These are phyloP conservation scores for Agriopis aurantiaria DNA, from an alignment of 2,888 invertebrate genomes.

Conservation along the genomic window DNA sequence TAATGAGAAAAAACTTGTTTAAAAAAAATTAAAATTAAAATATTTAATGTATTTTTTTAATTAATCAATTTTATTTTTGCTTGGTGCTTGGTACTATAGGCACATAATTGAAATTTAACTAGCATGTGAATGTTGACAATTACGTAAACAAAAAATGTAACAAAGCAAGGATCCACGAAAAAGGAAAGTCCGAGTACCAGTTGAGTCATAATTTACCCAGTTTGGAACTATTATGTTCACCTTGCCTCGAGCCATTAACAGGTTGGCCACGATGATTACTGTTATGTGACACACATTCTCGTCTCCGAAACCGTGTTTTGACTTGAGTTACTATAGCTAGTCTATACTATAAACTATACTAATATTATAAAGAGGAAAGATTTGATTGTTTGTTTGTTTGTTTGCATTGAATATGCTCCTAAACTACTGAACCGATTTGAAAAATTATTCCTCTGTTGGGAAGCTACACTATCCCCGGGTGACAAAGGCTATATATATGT, in stretches of 20 bases:
- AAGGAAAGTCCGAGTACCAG: slow-evolving; percentile 29
- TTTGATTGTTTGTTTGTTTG: no score
- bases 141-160: background rate
- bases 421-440: no score
- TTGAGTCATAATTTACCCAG: slow-evolving; percentile 41
- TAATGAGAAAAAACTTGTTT: no score
- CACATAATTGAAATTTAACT: background rate
- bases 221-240: slow-evolving; percentile 33
- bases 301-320: slow-evolving; percentile 53
- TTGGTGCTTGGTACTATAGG: background rate
- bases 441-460: no score
- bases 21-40: no score
- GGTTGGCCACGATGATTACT: slow-evolving; percentile 72
- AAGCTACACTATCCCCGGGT: no score
- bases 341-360: no score
- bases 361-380: no score
- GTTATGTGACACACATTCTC: slow-evolving; percentile 72
- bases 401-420: no score
- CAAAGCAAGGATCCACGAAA: slow-evolving; percentile 3
- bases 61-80: no score
- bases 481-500: no score
- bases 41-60: no score
- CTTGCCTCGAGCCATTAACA: slow-evolving; percentile 53
- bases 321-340: slow-evolving; percentile 38
- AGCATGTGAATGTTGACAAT: background rate